These are phyloP conservation scores for Shargacucullia verbasci DNA, from an alignment of 2,888 invertebrate genomes.

Conservation along the genomic window DNA sequence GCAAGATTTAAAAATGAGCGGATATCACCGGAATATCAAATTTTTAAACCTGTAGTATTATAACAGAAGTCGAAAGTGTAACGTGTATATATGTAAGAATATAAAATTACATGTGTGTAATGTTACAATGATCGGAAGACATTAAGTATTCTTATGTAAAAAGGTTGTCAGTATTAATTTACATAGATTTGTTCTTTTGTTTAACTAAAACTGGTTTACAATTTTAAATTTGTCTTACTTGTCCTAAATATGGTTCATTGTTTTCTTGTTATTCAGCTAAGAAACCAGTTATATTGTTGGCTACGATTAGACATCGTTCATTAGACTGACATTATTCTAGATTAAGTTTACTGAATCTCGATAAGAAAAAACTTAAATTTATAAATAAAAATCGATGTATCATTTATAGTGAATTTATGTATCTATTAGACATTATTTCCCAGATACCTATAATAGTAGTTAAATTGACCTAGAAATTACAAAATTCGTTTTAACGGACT, in stretches of 20 bases:
- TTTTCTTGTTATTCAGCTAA: slow-evolving; percentile 13
- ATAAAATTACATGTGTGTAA: slow-evolving; percentile 14
- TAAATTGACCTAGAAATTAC: too few species aligned
- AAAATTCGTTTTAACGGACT: too few species aligned
- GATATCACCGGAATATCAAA: slow-evolving; percentile 29
- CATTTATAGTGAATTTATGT: slow-evolving; percentile 36
- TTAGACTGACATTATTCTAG: slow-evolving; percentile 70
- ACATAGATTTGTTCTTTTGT: slow-evolving; percentile 22
- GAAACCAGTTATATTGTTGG: slow-evolving; percentile 36
- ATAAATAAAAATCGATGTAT: slow-evolving; percentile 56
- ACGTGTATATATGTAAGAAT: slow-evolving; percentile 8
- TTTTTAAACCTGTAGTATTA: slow-evolving; percentile 1
- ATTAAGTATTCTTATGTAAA: slow-evolving; percentile 21
- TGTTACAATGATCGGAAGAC: slow-evolving; percentile 4
- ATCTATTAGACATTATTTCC: neutral
- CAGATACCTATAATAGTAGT: too few species aligned
- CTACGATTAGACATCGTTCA: slow-evolving; percentile 49
- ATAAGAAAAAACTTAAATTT: slow-evolving; percentile 56
- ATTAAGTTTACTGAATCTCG: slow-evolving; percentile 62
- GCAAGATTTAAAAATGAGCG: slow-evolving; percentile 25
- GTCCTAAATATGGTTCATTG: slow-evolving; percentile 13
- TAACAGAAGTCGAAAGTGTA: slow-evolving; percentile 18
- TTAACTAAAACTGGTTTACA: slow-evolving; percentile 7
- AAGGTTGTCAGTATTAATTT: slow-evolving; percentile 44
- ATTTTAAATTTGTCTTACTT: slow-evolving; percentile 19